A percentile compares a stretch with the other conserved stretches of the same genome.
Evolutionary conservation across 2,113 vertebrate genomes (phyloP).

Genomic region (Nothoprocta pentlandii): DNA sequence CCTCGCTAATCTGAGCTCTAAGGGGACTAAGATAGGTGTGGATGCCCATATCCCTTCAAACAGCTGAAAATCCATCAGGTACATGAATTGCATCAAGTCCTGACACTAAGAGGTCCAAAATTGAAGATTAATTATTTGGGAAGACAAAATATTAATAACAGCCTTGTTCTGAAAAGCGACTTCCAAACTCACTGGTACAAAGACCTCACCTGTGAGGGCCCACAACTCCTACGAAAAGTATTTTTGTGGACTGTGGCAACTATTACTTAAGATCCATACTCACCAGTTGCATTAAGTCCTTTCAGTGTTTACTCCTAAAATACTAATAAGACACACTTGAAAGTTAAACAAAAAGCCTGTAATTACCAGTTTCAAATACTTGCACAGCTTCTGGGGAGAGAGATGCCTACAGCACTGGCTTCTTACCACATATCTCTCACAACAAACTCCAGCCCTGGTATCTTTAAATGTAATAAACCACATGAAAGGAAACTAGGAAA

Average conservation of each 20-base stretch:
- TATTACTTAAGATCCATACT: neutral
- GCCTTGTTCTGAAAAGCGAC: neutral
- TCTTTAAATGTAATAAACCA: neutral
- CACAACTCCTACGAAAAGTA: neutral
- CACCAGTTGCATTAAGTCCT: neutral
- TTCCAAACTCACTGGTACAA: neutral
- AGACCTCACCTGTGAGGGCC: neutral
- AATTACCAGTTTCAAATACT: neutral
- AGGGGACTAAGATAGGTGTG: neutral
- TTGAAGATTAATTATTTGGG: accelerated
- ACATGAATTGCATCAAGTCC: neutral
- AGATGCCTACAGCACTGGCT: neutral
- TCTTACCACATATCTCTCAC: neutral
- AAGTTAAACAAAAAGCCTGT: constrained; percentile 19
- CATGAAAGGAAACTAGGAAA: neutral
- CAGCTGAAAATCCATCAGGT: neutral
- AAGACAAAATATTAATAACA: neutral
- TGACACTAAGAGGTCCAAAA: neutral
- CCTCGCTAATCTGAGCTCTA: neutral
- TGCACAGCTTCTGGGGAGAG: neutral
- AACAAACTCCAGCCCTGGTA: accelerated
- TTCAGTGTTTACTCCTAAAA: neutral
- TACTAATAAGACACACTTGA: neutral
- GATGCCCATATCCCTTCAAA: neutral
- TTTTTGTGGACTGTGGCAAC: neutral